phyloP scores from a whole-genome alignment of 2,797 vertebrate species.

The Notoglanidium macrostoma region DNA sequence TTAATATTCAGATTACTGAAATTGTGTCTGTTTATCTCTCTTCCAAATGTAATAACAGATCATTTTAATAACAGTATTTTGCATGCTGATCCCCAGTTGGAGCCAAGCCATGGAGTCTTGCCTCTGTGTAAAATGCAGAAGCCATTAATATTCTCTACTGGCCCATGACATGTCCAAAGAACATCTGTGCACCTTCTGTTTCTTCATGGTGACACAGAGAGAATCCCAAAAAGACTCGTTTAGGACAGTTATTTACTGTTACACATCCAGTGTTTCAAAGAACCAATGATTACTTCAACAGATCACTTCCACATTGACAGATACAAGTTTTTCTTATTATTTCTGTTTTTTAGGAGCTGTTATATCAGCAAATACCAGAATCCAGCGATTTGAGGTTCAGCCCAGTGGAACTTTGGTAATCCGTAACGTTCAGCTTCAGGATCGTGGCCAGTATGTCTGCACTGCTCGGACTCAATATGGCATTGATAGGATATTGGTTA shows the following conservation, averaged over 20 bases:
- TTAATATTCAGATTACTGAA: not conserved
- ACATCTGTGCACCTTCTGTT: slow-evolving; percentile 34
- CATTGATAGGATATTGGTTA: slow-evolving; percentile 76
- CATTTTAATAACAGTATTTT: not conserved
- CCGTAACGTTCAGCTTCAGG: slow-evolving; percentile 82
- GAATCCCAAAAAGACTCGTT: slow-evolving; percentile 13
- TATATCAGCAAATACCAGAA: slow-evolving; percentile 78
- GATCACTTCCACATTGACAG: not conserved
- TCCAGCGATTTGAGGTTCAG: slow-evolving; percentile 85
- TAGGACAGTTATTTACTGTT: slow-evolving; percentile 36
- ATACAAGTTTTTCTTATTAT: slow-evolving; percentile 32
- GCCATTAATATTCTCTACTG: slow-evolving; percentile 16
- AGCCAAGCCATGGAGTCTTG: slow-evolving; percentile 8
- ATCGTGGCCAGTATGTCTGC: slow-evolving; percentile 91
- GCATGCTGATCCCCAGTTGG: not conserved
- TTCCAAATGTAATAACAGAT: not conserved
- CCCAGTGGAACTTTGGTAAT: slow-evolving; percentile 89
- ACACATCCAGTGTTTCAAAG: not conserved
- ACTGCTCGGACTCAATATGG: slow-evolving; percentile 83
- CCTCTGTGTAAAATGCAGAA: slow-evolving; percentile 24
- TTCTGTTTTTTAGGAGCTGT: slow-evolving; percentile 76
- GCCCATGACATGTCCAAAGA: slow-evolving; percentile 6
- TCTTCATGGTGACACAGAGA: not conserved
- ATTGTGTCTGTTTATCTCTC: not conserved
- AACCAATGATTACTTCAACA: not conserved